Conservation (phyloP, 2,797 vertebrate genomes). For the Xerus rutilus region DNA sequence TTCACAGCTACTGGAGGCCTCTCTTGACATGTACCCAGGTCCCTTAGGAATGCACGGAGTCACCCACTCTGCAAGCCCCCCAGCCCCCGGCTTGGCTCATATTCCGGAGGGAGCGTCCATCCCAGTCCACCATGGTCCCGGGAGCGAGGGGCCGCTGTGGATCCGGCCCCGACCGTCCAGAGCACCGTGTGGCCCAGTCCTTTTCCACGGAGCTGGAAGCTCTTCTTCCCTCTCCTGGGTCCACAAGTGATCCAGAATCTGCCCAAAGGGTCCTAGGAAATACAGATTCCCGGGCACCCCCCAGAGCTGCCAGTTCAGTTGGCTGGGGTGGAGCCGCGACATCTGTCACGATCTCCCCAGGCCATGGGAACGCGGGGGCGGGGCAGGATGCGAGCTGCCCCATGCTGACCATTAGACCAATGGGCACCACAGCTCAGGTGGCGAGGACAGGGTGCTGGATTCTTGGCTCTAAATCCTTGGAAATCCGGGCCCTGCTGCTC, state of each 20-base stretch:
- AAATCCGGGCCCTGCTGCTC: fast-evolving
- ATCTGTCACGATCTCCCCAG: background rate
- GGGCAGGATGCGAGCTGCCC: fast-evolving
- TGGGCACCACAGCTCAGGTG: fast-evolving
- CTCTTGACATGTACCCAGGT: background rate
- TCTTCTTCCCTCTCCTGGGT: fast-evolving
- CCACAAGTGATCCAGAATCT: background rate
- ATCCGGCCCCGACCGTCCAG: no score
- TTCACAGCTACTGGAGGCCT: no score
- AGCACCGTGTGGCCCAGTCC: background rate
- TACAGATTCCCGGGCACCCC: fast-evolving
- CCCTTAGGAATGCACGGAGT: background rate
- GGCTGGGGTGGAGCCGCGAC: no score
- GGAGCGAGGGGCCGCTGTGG: no score
- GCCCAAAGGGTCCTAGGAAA: background rate
- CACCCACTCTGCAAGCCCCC: fast-evolving
- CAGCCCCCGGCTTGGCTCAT: fast-evolving
- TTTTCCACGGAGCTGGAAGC: background rate
- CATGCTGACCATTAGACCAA: fast-evolving
- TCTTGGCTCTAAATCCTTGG: no score
- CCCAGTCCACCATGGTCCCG: no score
- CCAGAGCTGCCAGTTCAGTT: background rate
- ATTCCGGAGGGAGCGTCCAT: background rate
- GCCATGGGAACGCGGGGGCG: fast-evolving
- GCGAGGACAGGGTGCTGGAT: fast-evolving